phyloP scores from a whole-genome alignment of 1,140 invertebrate genomes.

The Drosophila mauritiana region DNA sequence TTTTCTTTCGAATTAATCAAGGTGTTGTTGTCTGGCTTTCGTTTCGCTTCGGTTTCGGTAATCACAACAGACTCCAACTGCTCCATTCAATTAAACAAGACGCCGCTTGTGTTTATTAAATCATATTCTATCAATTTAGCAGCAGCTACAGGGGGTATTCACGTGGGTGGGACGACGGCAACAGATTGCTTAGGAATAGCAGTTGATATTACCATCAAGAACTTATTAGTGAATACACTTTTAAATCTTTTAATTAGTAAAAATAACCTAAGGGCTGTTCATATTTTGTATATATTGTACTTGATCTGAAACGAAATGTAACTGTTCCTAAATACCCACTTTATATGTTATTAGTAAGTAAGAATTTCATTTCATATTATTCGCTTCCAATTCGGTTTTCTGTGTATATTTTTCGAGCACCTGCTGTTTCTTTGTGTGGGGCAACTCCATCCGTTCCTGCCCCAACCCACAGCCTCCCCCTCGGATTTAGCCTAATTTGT shows the following conservation, averaged over 20 bases:
- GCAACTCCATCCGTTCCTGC: not conserved
- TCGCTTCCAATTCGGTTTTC: not conserved
- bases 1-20: conserved; percentile 43
- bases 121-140: conserved; percentile 32
- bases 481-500: conserved; percentile 37
- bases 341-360: no score
- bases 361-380: no score
- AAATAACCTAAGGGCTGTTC: no score
- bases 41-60: conserved; percentile 22
- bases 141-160: not conserved
- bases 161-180: not conserved
- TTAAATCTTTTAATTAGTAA: no score
- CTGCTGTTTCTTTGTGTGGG: conserved; percentile 18
- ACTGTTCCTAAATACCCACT: no score
- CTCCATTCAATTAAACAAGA: conserved; percentile 48
- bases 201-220: no score
- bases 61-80: conserved; percentile 31
- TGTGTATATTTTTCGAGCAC: conserved; percentile 7
- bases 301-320: no score
- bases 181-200: not conserved
- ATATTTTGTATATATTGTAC: no score
- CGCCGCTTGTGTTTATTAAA: conserved; percentile 28
- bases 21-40: conserved; percentile 49
- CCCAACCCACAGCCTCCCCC: not conserved
- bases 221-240: no score